A percentile compares a stretch with the other conserved stretches of the same genome.
Conservation (phyloP, 2,113 vertebrate genomes). For the Trogon surrucura region DNA sequence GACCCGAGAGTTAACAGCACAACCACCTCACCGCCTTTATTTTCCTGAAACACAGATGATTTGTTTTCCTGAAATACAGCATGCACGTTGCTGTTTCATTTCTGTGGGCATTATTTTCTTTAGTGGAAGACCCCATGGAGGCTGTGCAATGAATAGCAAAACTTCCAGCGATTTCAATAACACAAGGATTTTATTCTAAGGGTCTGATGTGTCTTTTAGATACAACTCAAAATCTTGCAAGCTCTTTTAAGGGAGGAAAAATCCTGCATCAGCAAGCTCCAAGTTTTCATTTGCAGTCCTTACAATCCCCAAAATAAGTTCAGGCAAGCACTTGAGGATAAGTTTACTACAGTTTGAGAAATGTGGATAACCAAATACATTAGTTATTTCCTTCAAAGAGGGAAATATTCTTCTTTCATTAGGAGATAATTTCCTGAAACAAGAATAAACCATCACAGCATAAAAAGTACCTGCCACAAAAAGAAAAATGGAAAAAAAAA, state of each 20-base stretch:
- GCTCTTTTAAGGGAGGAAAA: slow-evolving; percentile 5
- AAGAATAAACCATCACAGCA: slow-evolving; percentile 18
- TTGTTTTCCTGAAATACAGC: background rate
- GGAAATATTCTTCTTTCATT: slow-evolving; percentile 56
- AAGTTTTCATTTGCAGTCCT: slow-evolving; percentile 34
- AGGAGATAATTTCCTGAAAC: slow-evolving; percentile 45
- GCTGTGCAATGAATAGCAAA: background rate
- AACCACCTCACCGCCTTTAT: background rate
- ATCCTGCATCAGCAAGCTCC: background rate
- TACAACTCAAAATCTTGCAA: background rate
- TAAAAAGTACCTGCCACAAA: slow-evolving; percentile 29
- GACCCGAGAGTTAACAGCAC: background rate
- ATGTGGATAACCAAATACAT: slow-evolving; percentile 24
- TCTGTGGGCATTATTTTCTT: background rate
- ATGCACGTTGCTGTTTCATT: background rate
- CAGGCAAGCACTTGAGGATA: background rate
- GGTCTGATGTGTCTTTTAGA: background rate
- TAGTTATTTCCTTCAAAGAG: slow-evolving; percentile 14
- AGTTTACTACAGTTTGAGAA: slow-evolving; percentile 14
- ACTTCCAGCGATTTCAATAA: background rate
- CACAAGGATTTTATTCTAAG: background rate
- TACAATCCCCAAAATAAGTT: background rate
- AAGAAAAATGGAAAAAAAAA: slow-evolving; percentile 34
- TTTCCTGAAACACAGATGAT: background rate
- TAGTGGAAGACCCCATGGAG: background rate